phyloP scores from a whole-genome alignment of 2,113 vertebrate species.

The Apodemus speciosus region DNA sequence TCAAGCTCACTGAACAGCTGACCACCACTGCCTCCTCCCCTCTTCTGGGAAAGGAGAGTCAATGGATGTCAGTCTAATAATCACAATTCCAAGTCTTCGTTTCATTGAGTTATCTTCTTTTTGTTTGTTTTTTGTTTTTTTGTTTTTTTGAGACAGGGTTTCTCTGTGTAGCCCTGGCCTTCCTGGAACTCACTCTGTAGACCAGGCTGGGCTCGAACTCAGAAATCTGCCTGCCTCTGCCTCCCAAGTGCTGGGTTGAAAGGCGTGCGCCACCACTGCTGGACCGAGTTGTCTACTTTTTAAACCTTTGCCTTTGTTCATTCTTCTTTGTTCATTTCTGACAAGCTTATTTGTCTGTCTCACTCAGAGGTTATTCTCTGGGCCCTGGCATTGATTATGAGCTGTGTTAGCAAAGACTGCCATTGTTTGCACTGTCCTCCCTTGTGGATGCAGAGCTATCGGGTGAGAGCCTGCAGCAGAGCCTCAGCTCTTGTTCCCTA shows the following conservation, averaged over 20 bases:
- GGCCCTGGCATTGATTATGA: not conserved
- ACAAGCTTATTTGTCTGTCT: not conserved
- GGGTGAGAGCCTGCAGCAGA: not conserved
- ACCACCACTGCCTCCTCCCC: not conserved
- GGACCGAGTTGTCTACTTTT: not conserved
- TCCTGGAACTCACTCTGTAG: no score
- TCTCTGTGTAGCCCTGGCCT: no score
- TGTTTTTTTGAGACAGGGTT: no score
- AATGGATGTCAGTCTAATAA: not conserved
- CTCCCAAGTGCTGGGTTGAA: no score
- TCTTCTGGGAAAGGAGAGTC: not conserved
- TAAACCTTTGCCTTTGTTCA: not conserved
- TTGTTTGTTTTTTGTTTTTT: no score
- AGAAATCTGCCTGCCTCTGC: no score
- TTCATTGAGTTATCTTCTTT: not conserved
- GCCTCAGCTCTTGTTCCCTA: not conserved
- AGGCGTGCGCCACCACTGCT: no score
- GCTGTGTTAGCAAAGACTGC: not conserved
- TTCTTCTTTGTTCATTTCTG: not conserved
- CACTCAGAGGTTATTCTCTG: not conserved
- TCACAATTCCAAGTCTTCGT: not conserved
- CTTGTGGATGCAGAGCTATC: not conserved
- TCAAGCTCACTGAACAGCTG: not conserved
- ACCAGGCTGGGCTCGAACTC: no score
- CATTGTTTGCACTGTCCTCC: constrained; percentile 6